Base-by-base conservation (phyloP, 92 coral and sea anemone genomes). In the Zoanthus solanderi region DNA sequence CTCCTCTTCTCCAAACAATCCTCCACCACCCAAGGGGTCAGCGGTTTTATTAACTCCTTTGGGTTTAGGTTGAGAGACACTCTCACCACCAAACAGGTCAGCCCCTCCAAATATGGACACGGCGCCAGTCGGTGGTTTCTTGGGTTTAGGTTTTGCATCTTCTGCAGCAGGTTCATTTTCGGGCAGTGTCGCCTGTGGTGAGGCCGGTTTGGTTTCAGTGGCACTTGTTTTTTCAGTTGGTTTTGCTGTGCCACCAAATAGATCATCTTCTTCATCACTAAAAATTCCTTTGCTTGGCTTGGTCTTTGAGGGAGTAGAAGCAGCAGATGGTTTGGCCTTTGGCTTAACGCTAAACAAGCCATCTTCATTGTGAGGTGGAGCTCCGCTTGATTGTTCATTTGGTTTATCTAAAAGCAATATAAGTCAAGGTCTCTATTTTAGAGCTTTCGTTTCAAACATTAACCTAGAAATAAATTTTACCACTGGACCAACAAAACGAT, bases 201-300 rank as follows among this genome's bases (percentile, higher is more conserved):
- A 42, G 8, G 45, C 37, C 0, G 75, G 78, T 76, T 89, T 53
- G 71, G 47, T 56, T 69, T 28, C 89, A 67, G n/a, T 78, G 73
- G 32, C 56, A 18, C 79, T 15, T 73, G 85, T 69, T 86, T 87
- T 79, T 9, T 78, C 65, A 14, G 82, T 78, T 9, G 87, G 88
- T 79, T 89, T 89, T 67, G 90, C 78, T 1, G 95, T 89, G 48
- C 89, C 71, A 29, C 94, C 88, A 77, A 96, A 96, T 13, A 95
- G 93, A 61, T 92, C 97, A 79, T 91, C 93, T 18, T 95, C 98
- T 11, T 94, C 93, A 86, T 92, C 91, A 79, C 93, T 94, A 58
- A 95, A 96, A 72, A 96, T 88, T 56, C 90, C 96, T 13, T 90
- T 88, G 76, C 86, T 94, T 60, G 94, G 89, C 84, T 84, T 92